Conservation (phyloP, 2,797 vertebrate genomes). For the Odontamblyopus lacepedii region DNA sequence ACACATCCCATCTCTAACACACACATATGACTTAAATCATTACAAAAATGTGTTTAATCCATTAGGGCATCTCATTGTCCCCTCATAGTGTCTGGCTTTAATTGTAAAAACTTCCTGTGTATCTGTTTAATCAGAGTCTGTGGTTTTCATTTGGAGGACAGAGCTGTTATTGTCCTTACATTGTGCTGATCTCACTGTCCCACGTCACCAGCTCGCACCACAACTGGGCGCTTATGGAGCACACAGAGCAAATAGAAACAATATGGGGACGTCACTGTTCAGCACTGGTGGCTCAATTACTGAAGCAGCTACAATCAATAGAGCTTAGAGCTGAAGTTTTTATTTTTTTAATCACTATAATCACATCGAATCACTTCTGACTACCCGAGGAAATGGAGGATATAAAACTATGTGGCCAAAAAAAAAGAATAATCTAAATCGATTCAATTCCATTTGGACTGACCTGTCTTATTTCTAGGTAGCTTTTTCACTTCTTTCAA, state of each 20-base stretch:
- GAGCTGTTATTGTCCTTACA: constrained; percentile 30
- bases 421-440: constrained; percentile 45
- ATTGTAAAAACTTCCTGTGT: constrained; percentile 28
- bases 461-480: constrained; percentile 65
- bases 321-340: constrained; percentile 49
- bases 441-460: constrained; percentile 72
- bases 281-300: constrained; percentile 67
- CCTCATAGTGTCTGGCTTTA: not conserved
- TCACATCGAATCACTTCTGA: constrained; percentile 41
- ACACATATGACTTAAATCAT: constrained; percentile 41
- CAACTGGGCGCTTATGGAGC: constrained; percentile 28
- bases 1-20: constrained; percentile 40
- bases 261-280: constrained; percentile 53
- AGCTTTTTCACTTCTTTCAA: constrained; percentile 48
- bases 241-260: constrained; percentile 52
- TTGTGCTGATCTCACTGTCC: constrained; percentile 46
- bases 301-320: constrained; percentile 60
- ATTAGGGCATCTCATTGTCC: constrained; percentile 20
- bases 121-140: constrained; percentile 45
- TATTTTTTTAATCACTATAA: constrained; percentile 39
- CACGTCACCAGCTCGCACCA: constrained; percentile 6
- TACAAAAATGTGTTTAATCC: constrained; percentile 44
- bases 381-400: constrained; percentile 68
- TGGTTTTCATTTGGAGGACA: constrained; percentile 17
- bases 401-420: constrained; percentile 68